A percentile compares a stretch with the other conserved stretches of the same genome.
Conservation (phyloP, 2,888 invertebrate species). For the Protula sp. region DNA sequence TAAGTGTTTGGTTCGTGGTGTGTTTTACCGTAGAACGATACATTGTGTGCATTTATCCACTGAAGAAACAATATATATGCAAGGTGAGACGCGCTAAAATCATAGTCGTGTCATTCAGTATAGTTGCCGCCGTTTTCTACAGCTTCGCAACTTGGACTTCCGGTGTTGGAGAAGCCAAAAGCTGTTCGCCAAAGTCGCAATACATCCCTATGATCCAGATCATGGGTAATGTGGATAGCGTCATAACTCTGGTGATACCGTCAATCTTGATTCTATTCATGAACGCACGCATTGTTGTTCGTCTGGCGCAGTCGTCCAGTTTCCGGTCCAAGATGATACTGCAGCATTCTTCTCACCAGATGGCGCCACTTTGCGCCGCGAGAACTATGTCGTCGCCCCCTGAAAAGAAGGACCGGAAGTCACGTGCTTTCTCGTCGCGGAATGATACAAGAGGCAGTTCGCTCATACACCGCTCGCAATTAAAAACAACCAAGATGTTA, state of each 20-base stretch:
- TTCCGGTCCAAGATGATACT: neutral
- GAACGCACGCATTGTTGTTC: neutral
- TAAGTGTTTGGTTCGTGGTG: constrained; percentile 72
- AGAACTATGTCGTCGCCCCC: neutral
- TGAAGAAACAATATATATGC: neutral
- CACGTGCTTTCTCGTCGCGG: neutral
- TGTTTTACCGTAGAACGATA: constrained; percentile 81
- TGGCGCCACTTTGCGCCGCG: neutral
- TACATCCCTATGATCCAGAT: neutral
- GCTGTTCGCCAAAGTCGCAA: neutral
- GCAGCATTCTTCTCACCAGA: neutral
- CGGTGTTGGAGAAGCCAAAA: neutral
- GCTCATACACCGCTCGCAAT: neutral
- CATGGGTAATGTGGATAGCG: neutral
- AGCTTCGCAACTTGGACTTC: neutral
- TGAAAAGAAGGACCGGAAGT: neutral
- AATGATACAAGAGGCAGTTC: neutral
- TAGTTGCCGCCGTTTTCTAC: neutral
- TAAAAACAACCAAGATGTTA: constrained; percentile 2
- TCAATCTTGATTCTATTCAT: neutral
- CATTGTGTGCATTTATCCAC: constrained; percentile 67
- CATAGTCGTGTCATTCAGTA: neutral
- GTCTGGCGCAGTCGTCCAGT: neutral
- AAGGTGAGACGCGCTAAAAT: neutral
- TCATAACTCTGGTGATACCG: neutral